A percentile compares a stretch with the other conserved stretches of the same genome.
These are phyloP conservation scores for Tenrec ecaudatus DNA, from an alignment of 2,113 vertebrate species.

Conservation along the genomic window DNA sequence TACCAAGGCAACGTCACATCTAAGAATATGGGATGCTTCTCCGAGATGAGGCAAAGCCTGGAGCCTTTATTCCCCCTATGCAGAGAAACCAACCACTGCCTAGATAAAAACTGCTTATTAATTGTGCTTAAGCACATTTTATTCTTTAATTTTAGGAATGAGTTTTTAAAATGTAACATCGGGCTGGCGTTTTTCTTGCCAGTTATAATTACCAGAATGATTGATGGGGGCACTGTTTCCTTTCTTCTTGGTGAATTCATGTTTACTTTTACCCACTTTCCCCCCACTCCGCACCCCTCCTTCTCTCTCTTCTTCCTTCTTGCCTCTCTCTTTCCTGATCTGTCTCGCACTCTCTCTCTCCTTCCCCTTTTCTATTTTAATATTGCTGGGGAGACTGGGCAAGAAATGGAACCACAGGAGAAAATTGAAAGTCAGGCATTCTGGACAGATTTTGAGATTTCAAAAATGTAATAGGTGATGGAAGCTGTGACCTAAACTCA, in stretches of 20 bases:
- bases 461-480: neutral
- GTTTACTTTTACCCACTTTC: conserved; percentile 57
- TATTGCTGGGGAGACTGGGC: neutral
- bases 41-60: conserved; percentile 87
- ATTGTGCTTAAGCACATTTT: conserved; percentile 82
- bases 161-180: conserved; percentile 64
- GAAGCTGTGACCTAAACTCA: neutral
- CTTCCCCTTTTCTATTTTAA: conserved; percentile 3
- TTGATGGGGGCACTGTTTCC: conserved; percentile 55
- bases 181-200: conserved; percentile 68
- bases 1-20: conserved; percentile 99
- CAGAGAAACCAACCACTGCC: conserved; percentile 85
- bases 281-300: neutral
- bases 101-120: conserved; percentile 86
- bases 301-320: neutral
- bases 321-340: neutral
- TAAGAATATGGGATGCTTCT: conserved; percentile 99
- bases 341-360: neutral
- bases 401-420: neutral
- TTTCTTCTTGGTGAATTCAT: conserved; percentile 11
- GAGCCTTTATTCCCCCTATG: conserved; percentile 83
- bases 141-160: conserved; percentile 47
- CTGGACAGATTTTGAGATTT: conserved; percentile 53
- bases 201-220: conserved; percentile 65
- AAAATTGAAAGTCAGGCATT: conserved; percentile 19